These are phyloP conservation scores for Drosophila neonasuta DNA, from an alignment of 2,888 invertebrate species.

Conservation along the genomic window DNA sequence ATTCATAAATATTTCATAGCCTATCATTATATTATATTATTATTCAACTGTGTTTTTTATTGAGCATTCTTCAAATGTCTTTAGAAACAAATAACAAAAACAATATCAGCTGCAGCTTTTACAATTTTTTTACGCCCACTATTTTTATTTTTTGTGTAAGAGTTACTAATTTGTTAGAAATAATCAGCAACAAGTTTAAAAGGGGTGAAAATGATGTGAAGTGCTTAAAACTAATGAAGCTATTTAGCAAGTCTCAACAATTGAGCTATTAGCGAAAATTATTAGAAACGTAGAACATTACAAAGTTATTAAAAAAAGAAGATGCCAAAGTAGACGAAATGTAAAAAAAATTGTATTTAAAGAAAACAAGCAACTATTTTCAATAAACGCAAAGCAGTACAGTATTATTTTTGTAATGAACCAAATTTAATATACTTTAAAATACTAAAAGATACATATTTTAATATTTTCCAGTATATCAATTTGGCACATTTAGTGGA, in stretches of 20 bases:
- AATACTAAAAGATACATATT: no score
- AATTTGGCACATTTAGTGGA: no score
- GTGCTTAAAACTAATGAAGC: not conserved
- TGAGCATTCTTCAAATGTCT: not conserved
- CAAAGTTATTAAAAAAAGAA: not conserved
- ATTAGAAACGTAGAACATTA: not conserved
- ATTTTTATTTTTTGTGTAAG: not conserved
- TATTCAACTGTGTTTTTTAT: not conserved
- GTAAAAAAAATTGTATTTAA: no score
- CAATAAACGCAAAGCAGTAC: not conserved
- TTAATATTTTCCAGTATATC: no score
- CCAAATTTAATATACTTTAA: no score
- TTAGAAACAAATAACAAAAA: not conserved
- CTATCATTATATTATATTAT: not conserved
- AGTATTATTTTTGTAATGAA: no score
- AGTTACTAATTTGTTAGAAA: not conserved
- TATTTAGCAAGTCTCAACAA: constrained; percentile 1
- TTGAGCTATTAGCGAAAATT: not conserved
- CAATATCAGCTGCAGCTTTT: no score
- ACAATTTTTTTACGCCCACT: no score
- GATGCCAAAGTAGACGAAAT: not conserved
- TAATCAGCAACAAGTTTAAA: not conserved
- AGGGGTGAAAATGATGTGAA: not conserved
- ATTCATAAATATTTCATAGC: not conserved
- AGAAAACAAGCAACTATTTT: no score